phyloP scores from a whole-genome alignment of 2,113 vertebrate species.

The Megaleporinus macrocephalus region DNA sequence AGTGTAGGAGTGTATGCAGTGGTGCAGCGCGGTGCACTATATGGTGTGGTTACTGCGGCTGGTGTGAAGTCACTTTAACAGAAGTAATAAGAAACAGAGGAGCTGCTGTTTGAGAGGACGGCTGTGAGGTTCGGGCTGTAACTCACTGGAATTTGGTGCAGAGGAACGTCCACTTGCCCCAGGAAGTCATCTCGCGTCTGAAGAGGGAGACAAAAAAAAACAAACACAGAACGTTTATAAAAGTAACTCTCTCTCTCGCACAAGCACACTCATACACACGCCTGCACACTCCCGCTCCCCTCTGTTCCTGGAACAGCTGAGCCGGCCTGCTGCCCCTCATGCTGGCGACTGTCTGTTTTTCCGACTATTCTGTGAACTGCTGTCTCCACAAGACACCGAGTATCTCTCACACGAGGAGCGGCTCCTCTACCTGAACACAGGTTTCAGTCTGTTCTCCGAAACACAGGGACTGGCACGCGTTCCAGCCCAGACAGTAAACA shows the following conservation, averaged over 20 bases:
- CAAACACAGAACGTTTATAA: neutral
- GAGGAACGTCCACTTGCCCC: conserved; percentile 94
- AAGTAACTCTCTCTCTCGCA: neutral
- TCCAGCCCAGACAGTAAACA: neutral
- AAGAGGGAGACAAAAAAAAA: conserved; percentile 51
- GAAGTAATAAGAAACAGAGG: too few relatives aligned
- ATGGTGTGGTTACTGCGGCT: too few relatives aligned
- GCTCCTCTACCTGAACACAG: neutral
- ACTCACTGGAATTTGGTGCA: conserved; percentile 95
- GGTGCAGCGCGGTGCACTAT: too few relatives aligned
- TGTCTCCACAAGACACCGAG: neutral
- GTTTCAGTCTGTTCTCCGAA: neutral
- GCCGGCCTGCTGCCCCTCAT: neutral
- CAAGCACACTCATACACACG: conserved; percentile 11
- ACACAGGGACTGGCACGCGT: neutral
- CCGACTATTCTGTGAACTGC: neutral
- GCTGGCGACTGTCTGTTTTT: neutral
- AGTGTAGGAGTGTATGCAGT: too few relatives aligned
- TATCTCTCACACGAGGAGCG: neutral
- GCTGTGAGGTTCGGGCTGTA: neutral
- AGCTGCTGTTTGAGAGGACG: too few relatives aligned
- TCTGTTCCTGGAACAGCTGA: neutral
- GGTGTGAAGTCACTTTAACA: too few relatives aligned
- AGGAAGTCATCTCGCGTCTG: conserved; percentile 98
- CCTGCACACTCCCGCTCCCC: neutral